Evolutionary conservation across 2,888 invertebrate genomes (phyloP), one percentile per base, ranked within the genome.

Genomic region (Phalera bucephala): DNA sequence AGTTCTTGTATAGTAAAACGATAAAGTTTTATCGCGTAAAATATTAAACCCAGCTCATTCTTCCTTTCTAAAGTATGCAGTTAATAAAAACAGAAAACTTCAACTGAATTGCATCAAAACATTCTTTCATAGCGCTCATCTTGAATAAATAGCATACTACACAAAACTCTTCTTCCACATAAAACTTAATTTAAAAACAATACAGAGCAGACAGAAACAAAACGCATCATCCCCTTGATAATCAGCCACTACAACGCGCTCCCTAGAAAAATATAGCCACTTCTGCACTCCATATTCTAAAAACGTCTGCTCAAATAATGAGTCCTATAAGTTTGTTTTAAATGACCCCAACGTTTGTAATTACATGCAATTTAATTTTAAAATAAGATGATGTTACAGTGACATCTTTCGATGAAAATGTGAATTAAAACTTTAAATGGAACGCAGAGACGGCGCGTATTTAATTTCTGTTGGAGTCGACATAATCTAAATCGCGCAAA

Each of bases 101-200:
- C 17, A 5, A 17, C 17, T 5, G 17, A 17, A 17, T 5, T 17
- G 17, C 17, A 3, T 10, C 23, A 1, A 25, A 6, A 25, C 25
- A n/a, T 13, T 8, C 12, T 25, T 12, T 25, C 2, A 12, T 11
- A 7, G 7, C 7, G 4, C 2, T 13, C 6, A 25, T 2, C 5
- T 5, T 3, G 5, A 5, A 17, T 17, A 5, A 17, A 17, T 3
- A 17, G 5, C 3, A 17, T 3, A 17, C 3, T 17, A 21, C 21
- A 21, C 2, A 21, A 17, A 8, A 5, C n/a, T 2, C n/a, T 14
- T n/a, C 14, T 14, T 27, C 9, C 2, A 27, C 14, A 14, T 32
- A 28, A 23, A 20, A 31, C n/a, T 34, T 38, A 37, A 46, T 50
- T 39, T 36, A 36, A 48, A 37, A 46, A 44, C 33, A 41, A 46